Evolutionary conservation across 2,888 invertebrate genomes (phyloP).

Genomic region (Chorisops tibialis): DNA sequence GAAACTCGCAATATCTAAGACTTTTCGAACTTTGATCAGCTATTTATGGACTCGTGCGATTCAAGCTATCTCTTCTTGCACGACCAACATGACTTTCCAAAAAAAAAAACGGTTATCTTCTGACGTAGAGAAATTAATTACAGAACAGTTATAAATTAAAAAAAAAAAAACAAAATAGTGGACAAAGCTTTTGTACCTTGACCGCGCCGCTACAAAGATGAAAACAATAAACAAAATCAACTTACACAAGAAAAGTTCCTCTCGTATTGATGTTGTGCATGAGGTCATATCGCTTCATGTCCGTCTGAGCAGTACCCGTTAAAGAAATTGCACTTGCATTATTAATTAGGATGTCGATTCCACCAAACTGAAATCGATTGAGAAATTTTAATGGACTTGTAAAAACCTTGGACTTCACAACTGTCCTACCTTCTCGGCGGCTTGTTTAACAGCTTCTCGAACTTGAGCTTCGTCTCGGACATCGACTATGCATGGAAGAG

Average conservation of each 20-base stretch:
- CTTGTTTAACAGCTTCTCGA: conserved; percentile 61
- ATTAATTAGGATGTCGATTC: conserved; percentile 91
- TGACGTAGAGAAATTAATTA: no score
- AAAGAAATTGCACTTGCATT: conserved; percentile 94
- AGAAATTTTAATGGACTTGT: no score
- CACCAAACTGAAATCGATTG: conserved; percentile 76
- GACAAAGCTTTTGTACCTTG: background rate
- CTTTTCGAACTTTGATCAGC: no score
- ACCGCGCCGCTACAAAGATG: background rate
- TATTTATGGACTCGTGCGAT: no score
- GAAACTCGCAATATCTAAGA: no score
- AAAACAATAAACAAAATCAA: no score
- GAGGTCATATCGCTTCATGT: conserved; percentile 95
- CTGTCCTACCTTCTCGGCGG: conserved; percentile 58
- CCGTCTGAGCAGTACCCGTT: conserved; percentile 75
- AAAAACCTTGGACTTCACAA: no score
- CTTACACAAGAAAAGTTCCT: conserved; percentile 91
- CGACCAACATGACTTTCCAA: no score
- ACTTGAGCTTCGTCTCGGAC: conserved; percentile 74
- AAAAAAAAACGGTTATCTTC: no score
- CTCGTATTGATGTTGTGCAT: conserved; percentile 94
- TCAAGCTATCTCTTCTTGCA: no score
- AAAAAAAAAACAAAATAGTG: background rate
- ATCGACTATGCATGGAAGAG: conserved; percentile 77
- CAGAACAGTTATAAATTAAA: no score